phyloP scores from a whole-genome alignment of 2,888 invertebrate species.

The Pherbina coryleti region DNA sequence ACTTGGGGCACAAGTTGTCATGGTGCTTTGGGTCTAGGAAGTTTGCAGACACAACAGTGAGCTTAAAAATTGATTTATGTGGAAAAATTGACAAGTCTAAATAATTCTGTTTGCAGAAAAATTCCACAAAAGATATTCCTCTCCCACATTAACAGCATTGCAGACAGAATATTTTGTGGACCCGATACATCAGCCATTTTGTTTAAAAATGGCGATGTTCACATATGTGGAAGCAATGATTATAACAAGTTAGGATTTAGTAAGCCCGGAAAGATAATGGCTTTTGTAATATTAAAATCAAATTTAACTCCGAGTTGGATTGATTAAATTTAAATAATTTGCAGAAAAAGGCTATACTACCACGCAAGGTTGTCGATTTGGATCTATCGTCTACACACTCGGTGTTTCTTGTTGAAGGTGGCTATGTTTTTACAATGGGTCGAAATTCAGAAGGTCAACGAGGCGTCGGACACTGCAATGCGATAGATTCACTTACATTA shows the following conservation, averaged over 20 bases:
- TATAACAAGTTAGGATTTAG: slow-evolving; percentile 76
- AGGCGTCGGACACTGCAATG: slow-evolving; percentile 70
- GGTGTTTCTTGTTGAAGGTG: slow-evolving; percentile 75
- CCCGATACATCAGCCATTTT: slow-evolving; percentile 75
- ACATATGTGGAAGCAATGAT: slow-evolving; percentile 76
- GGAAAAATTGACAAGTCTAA: neutral
- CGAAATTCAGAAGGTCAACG: slow-evolving; percentile 76
- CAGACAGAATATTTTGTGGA: slow-evolving; percentile 74
- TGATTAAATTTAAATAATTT: neutral
- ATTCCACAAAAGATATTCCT: slow-evolving; percentile 62
- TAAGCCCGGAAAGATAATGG: slow-evolving; percentile 61
- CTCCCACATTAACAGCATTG: slow-evolving; percentile 69
- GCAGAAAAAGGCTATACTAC: slow-evolving; percentile 71
- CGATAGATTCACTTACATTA: slow-evolving; percentile 58
- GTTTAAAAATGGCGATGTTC: slow-evolving; percentile 73
- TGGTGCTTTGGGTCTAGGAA: slow-evolving; percentile 74
- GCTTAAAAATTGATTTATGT: slow-evolving; percentile 35
- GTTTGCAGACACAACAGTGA: slow-evolving; percentile 62
- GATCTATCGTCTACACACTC: slow-evolving; percentile 75
- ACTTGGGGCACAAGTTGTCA: slow-evolving; percentile 75
- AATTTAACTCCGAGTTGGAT: neutral
- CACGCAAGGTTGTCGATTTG: slow-evolving; percentile 72
- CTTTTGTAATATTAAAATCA: slow-evolving; percentile 57
- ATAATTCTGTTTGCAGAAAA: slow-evolving; percentile 51
- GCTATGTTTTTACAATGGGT: slow-evolving; percentile 76